phyloP scores from a whole-genome alignment of 2,888 invertebrate species.

The Clanis bilineata region DNA sequence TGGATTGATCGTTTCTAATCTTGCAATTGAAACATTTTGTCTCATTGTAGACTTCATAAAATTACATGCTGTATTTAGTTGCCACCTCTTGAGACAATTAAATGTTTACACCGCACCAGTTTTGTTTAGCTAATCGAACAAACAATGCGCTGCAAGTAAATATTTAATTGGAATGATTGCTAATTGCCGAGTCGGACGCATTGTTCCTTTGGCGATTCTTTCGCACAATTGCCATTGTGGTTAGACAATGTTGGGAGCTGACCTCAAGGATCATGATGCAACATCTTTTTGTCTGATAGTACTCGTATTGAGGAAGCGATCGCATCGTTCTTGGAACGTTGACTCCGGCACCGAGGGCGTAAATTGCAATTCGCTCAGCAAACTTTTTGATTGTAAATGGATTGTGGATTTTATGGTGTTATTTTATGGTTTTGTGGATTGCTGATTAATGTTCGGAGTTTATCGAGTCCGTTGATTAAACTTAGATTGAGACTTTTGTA shows the following conservation, averaged over 20 bases:
- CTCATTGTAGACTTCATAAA: neutral
- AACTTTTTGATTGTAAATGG: neutral
- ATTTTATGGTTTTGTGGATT: neutral
- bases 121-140: conserved; percentile 51
- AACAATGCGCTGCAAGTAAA: conserved; percentile 60
- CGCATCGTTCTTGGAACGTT: conserved; percentile 42
- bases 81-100: conserved; percentile 22
- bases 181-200: conserved; percentile 72
- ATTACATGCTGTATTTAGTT: neutral
- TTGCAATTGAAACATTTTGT: no score
- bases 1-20: no score
- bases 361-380: neutral
- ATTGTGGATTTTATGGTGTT: neutral
- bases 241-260: conserved; percentile 78
- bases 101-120: conserved; percentile 38
- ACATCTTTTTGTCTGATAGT: conserved; percentile 48
- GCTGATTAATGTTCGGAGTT: neutral
- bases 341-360: conserved; percentile 25
- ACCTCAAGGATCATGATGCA: conserved; percentile 69
- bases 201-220: conserved; percentile 68
- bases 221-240: conserved; percentile 79
- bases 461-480: neutral
- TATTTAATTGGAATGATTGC: conserved; percentile 68
- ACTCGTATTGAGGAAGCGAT: conserved; percentile 41
- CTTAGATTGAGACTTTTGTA: no score